These are phyloP conservation scores for Drosophila sordidapex DNA, from an alignment of 2,888 invertebrate genomes.

Conservation along the genomic window DNA sequence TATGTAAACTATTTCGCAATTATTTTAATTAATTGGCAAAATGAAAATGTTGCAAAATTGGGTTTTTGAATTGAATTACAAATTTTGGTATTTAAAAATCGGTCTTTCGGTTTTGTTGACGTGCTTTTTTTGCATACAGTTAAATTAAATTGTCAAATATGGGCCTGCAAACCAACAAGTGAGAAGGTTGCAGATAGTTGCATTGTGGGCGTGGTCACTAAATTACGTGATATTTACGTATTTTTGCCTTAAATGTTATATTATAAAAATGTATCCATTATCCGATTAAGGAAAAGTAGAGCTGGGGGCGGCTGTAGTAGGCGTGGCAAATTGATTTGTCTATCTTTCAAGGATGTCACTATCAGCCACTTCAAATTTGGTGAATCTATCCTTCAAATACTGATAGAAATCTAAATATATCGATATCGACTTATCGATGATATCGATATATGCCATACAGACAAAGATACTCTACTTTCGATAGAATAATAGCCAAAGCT, in stretches of 20 bases:
- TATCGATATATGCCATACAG: not conserved
- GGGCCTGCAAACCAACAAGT: conserved; percentile 61
- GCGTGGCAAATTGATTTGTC: not conserved
- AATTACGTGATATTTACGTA: not conserved
- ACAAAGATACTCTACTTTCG: not conserved
- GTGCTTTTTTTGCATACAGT: conserved; percentile 61
- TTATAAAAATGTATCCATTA: not conserved
- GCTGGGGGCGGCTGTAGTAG: not conserved
- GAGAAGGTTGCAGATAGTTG: not conserved
- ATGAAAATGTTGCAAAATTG: not conserved
- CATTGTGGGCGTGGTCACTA: not conserved
- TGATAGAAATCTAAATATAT: not conserved
- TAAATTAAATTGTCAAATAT: conserved; percentile 84
- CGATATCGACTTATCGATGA: not conserved
- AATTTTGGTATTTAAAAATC: conserved; percentile 33
- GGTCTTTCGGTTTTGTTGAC: not conserved
- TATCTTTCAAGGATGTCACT: not conserved
- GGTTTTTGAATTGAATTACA: not conserved
- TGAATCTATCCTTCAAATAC: not conserved
- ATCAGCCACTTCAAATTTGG: not conserved
- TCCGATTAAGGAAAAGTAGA: not conserved
- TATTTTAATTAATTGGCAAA: not conserved
- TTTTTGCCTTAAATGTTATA: not conserved
- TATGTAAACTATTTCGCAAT: not conserved
- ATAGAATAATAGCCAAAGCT: conserved; percentile 40